Base-by-base conservation (phyloP, 2,888 invertebrate genomes). In the Bellardia bayeri region DNA sequence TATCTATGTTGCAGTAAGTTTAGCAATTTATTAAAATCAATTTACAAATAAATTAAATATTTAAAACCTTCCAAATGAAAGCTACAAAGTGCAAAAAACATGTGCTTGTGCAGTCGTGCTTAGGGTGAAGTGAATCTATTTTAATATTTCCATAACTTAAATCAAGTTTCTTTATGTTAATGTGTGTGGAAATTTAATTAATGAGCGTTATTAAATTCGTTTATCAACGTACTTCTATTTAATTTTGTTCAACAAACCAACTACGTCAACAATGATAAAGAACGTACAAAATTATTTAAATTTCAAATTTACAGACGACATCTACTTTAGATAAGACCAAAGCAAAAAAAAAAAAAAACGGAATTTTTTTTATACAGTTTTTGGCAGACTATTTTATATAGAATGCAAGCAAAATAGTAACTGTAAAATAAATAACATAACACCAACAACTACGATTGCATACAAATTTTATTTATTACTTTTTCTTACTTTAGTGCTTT, bases 1-100 rank as follows among this genome's bases (percentile, higher is more conserved):
- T 81, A 81, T 69, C 75, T 40, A 84, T 89, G 89, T 64, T 89
- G 89, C 72, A 82, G 89, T 89, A 87, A 89, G 89, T 89, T 71
- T 4, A 58, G 8, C 11, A 75, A 54, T 78, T 30, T 23, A 45
- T 68, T 33, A 37, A n/a, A 45, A 42, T 74, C 33, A 42, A 40
- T 0, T 14, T 13, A 49, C 4, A 51, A 82, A 49, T 13, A 9
- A 49, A 51, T 37, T 23, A 40, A 13, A 5, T 16, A 40, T 1
- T 51, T 13, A 7, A 16, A 11, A 64, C 7, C 37, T 30, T 33
- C 4, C 4, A 68, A 45, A 72, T 54, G 1, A 45, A 11, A 13
- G 49, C 9, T 2, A 37, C 33, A 63, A 13, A 30, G 1, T 63
- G 2, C 49, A 49, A 3, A 78, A 72, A 72, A 54, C 51, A 75